phyloP scores from a whole-genome alignment of 2,888 invertebrate genomes.

The Osmoderma eremita region DNA sequence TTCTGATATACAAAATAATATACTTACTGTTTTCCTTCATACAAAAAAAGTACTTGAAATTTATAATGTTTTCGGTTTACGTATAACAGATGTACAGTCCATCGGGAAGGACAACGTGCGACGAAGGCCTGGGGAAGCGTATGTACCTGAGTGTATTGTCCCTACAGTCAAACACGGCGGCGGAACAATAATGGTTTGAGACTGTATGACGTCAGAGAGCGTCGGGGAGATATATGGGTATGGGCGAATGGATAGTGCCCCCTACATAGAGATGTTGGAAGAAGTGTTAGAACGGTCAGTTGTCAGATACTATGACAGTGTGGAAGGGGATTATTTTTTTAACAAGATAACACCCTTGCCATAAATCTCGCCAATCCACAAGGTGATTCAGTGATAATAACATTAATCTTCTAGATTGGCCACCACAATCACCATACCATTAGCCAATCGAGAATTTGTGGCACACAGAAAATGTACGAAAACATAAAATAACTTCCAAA shows the following conservation, averaged over 20 bases:
- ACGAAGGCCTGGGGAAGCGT: conserved; percentile 3
- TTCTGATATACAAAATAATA: background rate
- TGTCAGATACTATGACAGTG: background rate
- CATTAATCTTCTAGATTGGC: background rate
- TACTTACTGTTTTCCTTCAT: background rate
- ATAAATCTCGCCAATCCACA: background rate
- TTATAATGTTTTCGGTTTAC: background rate
- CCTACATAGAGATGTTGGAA: conserved; percentile 14
- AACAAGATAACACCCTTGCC: conserved; percentile 29
- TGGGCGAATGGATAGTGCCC: conserved; percentile 19
- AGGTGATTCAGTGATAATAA: background rate
- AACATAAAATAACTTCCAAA: too few species aligned
- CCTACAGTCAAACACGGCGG: conserved; percentile 14
- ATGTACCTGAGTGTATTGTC: background rate
- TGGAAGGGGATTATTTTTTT: background rate
- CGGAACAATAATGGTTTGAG: conserved; percentile 22
- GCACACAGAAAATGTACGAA: too few species aligned
- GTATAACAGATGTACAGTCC: conserved; percentile 9
- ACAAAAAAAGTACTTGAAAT: background rate
- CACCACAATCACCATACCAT: too few species aligned
- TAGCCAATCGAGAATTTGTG: too few species aligned
- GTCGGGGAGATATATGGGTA: conserved; percentile 20
- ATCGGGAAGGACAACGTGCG: background rate
- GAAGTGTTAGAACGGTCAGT: background rate
- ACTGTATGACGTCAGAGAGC: conserved; percentile 6